Conservation (phyloP, 1,140 invertebrate species). For the Drosophila pandora region DNA sequence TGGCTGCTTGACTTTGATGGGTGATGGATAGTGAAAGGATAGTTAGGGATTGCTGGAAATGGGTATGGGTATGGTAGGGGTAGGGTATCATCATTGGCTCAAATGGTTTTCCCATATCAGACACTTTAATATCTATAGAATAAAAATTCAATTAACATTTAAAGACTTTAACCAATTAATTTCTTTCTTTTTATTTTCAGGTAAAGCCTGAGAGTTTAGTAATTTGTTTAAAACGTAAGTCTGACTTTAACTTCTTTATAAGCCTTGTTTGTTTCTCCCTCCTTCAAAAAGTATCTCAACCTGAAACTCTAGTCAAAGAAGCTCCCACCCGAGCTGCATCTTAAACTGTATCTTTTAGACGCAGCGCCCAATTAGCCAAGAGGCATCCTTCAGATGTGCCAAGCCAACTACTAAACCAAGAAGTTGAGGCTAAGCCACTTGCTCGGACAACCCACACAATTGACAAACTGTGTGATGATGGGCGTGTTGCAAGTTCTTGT, state of each 20-base stretch:
- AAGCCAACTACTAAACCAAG: slow-evolving; percentile 17
- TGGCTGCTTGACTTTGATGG: slow-evolving; percentile 49
- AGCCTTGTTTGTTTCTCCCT: not conserved
- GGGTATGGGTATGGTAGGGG: not conserved
- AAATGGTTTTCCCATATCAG: slow-evolving; percentile 7
- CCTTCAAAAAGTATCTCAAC: not conserved
- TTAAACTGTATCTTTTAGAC: slow-evolving; percentile 15
- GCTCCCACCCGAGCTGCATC: slow-evolving; percentile 4
- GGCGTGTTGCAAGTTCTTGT: slow-evolving; percentile 6
- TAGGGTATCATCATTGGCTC: not conserved
- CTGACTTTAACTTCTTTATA: not conserved
- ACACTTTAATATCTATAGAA: not conserved
- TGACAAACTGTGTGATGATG: slow-evolving; percentile 29
- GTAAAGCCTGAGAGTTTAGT: not conserved
- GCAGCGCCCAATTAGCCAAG: slow-evolving; percentile 41
- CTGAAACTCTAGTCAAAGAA: not conserved
- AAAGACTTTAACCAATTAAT: not conserved
- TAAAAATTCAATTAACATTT: not conserved
- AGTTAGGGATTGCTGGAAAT: slow-evolving; percentile 36
- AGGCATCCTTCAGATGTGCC: slow-evolving; percentile 32
- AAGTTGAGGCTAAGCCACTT: slow-evolving; percentile 18
- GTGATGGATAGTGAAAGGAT: slow-evolving; percentile 48
- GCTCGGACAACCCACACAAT: slow-evolving; percentile 40
- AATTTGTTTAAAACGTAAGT: not conserved
- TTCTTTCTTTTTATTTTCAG: not conserved